Percentiles rank a stretch among this genome's conserved stretches.
Evolutionary conservation across 1,140 invertebrate species (phyloP).

Genomic region (Drosophila neocordata): DNA sequence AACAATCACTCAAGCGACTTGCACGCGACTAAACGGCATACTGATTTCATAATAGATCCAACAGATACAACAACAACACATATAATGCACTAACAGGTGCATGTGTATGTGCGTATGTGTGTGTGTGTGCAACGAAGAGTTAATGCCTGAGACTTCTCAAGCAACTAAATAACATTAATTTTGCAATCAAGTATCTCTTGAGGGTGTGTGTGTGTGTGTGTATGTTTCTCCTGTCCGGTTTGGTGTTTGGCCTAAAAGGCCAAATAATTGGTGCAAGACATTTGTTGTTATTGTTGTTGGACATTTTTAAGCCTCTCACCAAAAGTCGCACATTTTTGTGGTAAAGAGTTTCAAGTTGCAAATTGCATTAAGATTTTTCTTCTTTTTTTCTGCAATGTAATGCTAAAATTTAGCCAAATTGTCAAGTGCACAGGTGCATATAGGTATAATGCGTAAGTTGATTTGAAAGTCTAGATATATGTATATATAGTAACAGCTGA

Average conservation of each 20-base stretch:
- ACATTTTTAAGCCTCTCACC: conserved; percentile 38
- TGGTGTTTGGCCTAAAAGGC: conserved; percentile 46
- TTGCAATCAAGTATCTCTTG: conserved; percentile 47
- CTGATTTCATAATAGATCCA: conserved; percentile 41
- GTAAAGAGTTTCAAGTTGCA: conserved; percentile 59
- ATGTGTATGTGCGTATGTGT: conserved; percentile 3
- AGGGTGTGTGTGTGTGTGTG: no score
- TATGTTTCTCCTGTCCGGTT: conserved; percentile 8
- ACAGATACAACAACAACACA: conserved; percentile 25
- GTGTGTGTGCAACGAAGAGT: conserved; percentile 35
- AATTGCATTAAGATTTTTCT: conserved; percentile 24
- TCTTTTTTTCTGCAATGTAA: conserved; percentile 16
- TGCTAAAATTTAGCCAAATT: conserved; percentile 34
- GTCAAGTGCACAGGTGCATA: conserved; percentile 74
- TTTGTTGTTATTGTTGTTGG: conserved; percentile 28
- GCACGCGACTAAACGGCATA: conserved; percentile 44
- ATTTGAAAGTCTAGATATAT: conserved; percentile 31
- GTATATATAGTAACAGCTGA: conserved; percentile 42
- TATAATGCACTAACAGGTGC: conserved; percentile 29
- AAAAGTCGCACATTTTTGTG: conserved; percentile 19
- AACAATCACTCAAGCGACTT: conserved; percentile 26
- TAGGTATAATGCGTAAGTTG: conserved; percentile 51
- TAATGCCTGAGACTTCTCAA: conserved; percentile 41
- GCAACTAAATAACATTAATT: conserved; percentile 68
- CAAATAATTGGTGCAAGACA: conserved; percentile 72